Percentiles rank a stretch among this genome's conserved stretches.
Evolutionary conservation across 1,140 invertebrate genomes (phyloP).

Genomic region (Formica selysi): DNA sequence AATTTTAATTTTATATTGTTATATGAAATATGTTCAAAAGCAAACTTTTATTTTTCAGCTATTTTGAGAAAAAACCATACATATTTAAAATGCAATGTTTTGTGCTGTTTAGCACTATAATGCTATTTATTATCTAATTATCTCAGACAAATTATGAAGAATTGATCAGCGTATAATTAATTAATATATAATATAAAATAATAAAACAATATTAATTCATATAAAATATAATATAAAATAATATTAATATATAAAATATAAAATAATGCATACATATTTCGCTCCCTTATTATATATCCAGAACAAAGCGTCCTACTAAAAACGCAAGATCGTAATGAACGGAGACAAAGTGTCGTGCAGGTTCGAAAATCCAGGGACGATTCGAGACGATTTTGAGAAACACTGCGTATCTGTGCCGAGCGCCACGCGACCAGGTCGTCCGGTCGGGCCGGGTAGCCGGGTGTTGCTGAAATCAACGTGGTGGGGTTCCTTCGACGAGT

Average conservation of each 20-base stretch:
- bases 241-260: too few relatives aligned
- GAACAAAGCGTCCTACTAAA: too few relatives aligned
- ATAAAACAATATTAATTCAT: too few relatives aligned
- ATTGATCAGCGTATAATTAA: neutral
- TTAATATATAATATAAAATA: too few relatives aligned
- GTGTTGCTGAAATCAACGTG: conserved; percentile 84
- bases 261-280: too few relatives aligned
- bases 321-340: neutral
- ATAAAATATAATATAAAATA: too few relatives aligned
- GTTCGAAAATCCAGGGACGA: neutral
- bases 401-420: conserved; percentile 83
- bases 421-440: conserved; percentile 83
- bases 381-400: conserved; percentile 79
- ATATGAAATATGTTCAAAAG: neutral
- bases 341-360: neutral
- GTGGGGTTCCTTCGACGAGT: conserved; percentile 81
- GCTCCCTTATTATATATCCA: too few relatives aligned
- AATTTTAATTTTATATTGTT: conserved; percentile 5
- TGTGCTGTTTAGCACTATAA: neutral
- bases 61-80: neutral
- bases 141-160: neutral
- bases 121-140: conserved; percentile 14
- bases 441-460: conserved; percentile 80
- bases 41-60: neutral
- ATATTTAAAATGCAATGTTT: neutral